Conservation (phyloP, 2,888 invertebrate species). For the Phengaris arion region DNA sequence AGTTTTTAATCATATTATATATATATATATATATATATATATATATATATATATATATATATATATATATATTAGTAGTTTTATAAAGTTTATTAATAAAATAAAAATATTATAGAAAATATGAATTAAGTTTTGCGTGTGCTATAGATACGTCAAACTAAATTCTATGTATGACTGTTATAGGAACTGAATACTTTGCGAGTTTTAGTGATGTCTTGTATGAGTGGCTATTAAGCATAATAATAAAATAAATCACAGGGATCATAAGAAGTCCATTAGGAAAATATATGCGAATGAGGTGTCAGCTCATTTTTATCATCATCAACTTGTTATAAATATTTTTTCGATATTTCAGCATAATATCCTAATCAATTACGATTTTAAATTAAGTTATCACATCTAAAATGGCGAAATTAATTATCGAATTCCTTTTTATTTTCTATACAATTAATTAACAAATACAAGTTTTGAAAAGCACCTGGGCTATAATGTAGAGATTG, state of each 20-base stretch:
- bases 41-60: too few species aligned
- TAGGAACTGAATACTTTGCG: not conserved
- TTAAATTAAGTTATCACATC: conserved; percentile 7
- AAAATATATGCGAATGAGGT: conserved; percentile 13
- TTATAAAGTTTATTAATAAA: too few species aligned
- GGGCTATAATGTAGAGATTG: not conserved
- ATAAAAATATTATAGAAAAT: too few species aligned
- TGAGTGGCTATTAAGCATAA: conserved; percentile 2
- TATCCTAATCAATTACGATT: conserved; percentile 3
- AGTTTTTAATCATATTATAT: too few species aligned
- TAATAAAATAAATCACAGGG: conserved; percentile 18
- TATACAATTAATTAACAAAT: conserved; percentile 1
- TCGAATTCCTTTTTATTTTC: not conserved
- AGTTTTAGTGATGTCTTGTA: conserved; percentile 1
- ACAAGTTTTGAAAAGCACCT: conserved; percentile 1
- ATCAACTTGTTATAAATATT: not conserved
- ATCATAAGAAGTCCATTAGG: conserved; percentile 3
- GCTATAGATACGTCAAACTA: not conserved
- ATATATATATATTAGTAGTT: too few species aligned
- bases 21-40: too few species aligned
- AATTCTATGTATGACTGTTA: not conserved
- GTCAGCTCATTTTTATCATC: not conserved
- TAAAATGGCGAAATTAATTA: not conserved
- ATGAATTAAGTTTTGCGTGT: not conserved
- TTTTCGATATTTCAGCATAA: conserved; percentile 15